Evolutionary conservation across 2,888 invertebrate genomes (phyloP).

Genomic region (Xylota sylvarum): DNA sequence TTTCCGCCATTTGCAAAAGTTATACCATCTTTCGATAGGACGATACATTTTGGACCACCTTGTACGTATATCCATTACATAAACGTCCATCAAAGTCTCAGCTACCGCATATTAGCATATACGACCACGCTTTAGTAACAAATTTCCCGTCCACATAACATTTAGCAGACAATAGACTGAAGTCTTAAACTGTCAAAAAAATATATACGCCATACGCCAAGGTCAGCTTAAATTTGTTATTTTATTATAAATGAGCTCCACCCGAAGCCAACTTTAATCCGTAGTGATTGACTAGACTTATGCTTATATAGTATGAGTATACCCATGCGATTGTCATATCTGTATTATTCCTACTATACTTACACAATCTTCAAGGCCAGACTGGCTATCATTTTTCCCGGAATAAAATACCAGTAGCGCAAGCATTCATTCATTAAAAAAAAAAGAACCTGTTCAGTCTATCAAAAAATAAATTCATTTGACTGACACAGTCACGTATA

Average conservation of each 20-base stretch:
- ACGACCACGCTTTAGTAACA: not conserved
- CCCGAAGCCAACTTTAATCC: not conserved
- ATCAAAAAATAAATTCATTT: slow-evolving; percentile 5
- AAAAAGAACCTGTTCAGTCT: slow-evolving; percentile 19
- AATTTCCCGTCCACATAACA: not conserved
- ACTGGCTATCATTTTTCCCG: not conserved
- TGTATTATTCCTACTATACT: not conserved
- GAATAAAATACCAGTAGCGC: slow-evolving; percentile 34
- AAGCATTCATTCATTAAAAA: slow-evolving; percentile 19
- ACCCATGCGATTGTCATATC: not conserved
- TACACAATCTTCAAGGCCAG: slow-evolving; percentile 31
- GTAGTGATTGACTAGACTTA: not conserved
- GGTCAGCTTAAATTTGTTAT: not conserved
- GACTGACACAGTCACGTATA: slow-evolving; percentile 4
- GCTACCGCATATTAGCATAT: no score
- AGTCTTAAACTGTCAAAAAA: not conserved
- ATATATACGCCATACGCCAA: not conserved
- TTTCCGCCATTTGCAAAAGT: no score
- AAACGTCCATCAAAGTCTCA: no score
- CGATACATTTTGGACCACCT: no score
- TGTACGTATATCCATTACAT: no score
- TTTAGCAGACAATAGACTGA: not conserved
- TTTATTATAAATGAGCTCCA: not conserved
- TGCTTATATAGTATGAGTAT: not conserved
- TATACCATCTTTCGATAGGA: no score